These are phyloP conservation scores for Centrocercus urophasianus DNA, from an alignment of 2,113 vertebrate genomes.

Conservation along the genomic window DNA sequence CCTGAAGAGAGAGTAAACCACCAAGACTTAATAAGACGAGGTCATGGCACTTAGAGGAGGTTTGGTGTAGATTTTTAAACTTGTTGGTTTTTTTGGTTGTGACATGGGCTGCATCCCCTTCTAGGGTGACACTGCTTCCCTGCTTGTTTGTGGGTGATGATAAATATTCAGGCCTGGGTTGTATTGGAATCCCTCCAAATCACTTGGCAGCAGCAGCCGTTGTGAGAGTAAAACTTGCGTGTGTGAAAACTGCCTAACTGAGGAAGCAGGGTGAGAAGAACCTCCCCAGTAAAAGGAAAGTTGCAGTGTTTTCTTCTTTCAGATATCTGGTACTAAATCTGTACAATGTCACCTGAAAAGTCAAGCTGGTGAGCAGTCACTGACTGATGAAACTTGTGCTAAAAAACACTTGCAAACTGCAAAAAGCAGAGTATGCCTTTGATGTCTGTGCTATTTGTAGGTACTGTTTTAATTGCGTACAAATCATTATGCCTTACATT, in stretches of 20 bases:
- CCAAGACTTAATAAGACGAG: background rate
- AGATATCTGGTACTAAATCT: background rate
- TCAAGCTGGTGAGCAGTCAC: background rate
- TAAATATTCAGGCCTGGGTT: background rate
- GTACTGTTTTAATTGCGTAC: conserved; percentile 1
- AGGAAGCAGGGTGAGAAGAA: background rate
- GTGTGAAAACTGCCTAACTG: background rate
- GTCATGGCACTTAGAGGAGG: background rate
- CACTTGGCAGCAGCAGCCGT: background rate
- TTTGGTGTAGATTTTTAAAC: background rate
- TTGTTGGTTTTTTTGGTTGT: background rate
- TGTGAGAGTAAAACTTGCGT: background rate
- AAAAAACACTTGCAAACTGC: background rate
- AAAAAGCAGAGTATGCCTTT: conserved; percentile 10
- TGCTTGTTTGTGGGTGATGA: background rate
- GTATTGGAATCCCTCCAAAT: background rate
- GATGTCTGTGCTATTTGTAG: background rate
- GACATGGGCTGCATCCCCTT: background rate
- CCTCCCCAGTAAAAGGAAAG: background rate
- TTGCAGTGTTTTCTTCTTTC: background rate
- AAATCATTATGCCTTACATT: background rate
- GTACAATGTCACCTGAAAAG: background rate
- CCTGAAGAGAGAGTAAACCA: background rate
- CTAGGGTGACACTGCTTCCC: background rate
- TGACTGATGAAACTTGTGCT: background rate